Evolutionary conservation across 37 sponge, comb jelly and placozoan species (phyloP).

Genomic region (Petrosia ficiformis): DNA sequence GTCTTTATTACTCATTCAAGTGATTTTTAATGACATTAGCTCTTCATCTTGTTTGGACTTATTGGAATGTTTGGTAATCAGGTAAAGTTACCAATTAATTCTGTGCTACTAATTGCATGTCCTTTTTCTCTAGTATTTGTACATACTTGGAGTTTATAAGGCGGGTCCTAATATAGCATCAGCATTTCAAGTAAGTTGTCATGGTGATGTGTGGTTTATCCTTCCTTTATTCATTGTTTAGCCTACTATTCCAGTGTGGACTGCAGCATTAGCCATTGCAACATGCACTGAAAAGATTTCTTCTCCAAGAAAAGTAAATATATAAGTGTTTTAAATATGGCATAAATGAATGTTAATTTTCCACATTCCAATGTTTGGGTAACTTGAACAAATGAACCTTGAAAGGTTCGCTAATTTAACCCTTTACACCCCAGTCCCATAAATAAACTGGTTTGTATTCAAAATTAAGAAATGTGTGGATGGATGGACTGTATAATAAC

Average conservation of each 20-base stretch:
- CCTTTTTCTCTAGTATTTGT: conserved; percentile 56
- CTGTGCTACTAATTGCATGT: background rate
- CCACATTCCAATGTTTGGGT: too few species aligned
- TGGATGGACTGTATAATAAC: too few species aligned
- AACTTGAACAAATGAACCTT: too few species aligned
- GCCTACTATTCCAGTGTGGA: conserved; percentile 61
- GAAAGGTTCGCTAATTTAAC: too few species aligned
- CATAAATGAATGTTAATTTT: too few species aligned
- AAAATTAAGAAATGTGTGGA: too few species aligned
- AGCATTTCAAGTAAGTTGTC: conserved; percentile 55
- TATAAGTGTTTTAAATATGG: background rate
- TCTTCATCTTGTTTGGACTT: conserved; percentile 39
- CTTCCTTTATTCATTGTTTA: background rate
- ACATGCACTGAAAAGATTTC: conserved; percentile 56
- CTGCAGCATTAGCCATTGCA: conserved; percentile 25
- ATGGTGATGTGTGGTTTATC: background rate
- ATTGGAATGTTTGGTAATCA: conserved; percentile 73
- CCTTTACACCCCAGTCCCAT: too few species aligned
- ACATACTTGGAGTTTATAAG: conserved; percentile 66
- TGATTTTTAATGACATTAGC: conserved; percentile 8
- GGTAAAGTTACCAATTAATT: conserved; percentile 15
- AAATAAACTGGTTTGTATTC: too few species aligned
- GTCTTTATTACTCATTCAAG: background rate
- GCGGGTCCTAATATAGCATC: conserved; percentile 69
- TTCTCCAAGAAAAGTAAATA: conserved; percentile 5